Conservation (phyloP, 1,140 invertebrate species). For the Cydia amplana region DNA sequence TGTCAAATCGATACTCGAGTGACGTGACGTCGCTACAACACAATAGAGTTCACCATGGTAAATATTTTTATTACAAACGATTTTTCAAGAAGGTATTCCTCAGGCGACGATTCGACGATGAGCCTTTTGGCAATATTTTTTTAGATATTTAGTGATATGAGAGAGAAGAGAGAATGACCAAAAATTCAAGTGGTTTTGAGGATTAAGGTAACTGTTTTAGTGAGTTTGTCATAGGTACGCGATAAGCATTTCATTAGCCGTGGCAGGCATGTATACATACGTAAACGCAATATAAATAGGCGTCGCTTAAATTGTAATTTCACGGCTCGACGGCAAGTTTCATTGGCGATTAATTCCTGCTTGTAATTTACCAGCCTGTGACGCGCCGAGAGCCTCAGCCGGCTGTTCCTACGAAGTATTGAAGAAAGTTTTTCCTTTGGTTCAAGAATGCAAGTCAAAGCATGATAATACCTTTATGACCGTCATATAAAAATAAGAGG, state of each 20-base stretch:
- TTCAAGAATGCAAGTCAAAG: not conserved
- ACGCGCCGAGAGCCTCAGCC: conserved; percentile 39
- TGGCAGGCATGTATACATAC: conserved; percentile 41
- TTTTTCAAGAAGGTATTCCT: too few species aligned
- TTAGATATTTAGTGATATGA: too few species aligned
- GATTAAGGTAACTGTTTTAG: not conserved
- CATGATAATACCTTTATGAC: not conserved
- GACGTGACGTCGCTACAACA: conserved; percentile 4
- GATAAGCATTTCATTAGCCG: conserved; percentile 31
- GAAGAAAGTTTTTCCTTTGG: not conserved
- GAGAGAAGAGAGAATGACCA: too few species aligned
- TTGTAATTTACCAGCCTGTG: conserved; percentile 49
- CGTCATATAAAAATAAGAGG: not conserved
- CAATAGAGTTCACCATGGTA: not conserved
- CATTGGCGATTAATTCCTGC: conserved; percentile 69
- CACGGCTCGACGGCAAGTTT: conserved; percentile 70
- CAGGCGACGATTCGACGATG: not conserved
- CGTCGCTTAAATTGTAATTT: conserved; percentile 73
- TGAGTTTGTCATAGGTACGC: conserved; percentile 24
- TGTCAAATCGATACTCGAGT: conserved; percentile 28
- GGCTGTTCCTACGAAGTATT: conserved; percentile 34
- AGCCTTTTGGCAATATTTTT: too few species aligned
- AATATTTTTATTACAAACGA: too few species aligned
- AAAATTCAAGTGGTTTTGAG: not conserved
- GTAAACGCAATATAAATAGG: conserved; percentile 57